Conservation (phyloP, 2,113 vertebrate genomes). For the Aphelocoma coerulescens region DNA sequence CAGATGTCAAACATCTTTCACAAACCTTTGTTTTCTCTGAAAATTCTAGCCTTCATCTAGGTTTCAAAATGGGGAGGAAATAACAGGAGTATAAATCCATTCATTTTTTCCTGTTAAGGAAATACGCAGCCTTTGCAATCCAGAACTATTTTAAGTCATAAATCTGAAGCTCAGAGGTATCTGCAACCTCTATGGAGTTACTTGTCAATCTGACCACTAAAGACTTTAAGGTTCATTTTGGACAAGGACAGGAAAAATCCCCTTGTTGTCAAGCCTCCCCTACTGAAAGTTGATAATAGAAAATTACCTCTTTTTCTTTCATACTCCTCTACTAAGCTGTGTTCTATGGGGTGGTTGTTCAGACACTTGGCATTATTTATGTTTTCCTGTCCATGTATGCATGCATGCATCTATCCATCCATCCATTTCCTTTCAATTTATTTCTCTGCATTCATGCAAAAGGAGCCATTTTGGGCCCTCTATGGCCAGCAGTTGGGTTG, state of each 20-base stretch:
- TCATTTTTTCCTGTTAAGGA: background rate
- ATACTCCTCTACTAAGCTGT: background rate
- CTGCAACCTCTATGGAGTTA: background rate
- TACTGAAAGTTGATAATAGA: background rate
- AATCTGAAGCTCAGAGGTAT: background rate
- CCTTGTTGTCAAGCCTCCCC: background rate
- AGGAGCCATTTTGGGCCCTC: background rate
- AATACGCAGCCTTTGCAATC: background rate
- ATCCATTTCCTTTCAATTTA: background rate
- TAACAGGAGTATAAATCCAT: background rate
- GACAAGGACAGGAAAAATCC: background rate
- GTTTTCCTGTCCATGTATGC: background rate
- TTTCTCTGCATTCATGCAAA: background rate
- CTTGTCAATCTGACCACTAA: background rate
- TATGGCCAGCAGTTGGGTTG: background rate
- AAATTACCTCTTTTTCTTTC: background rate
- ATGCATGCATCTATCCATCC: background rate
- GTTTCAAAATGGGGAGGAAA: background rate
- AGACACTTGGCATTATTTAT: background rate
- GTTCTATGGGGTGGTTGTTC: background rate
- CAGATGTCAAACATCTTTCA: background rate
- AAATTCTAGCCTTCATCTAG: background rate
- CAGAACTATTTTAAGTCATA: background rate
- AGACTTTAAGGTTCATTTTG: background rate
- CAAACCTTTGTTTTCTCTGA: background rate